Conservation (phyloP, 2,888 invertebrate genomes). For the Eristalis tenax region DNA sequence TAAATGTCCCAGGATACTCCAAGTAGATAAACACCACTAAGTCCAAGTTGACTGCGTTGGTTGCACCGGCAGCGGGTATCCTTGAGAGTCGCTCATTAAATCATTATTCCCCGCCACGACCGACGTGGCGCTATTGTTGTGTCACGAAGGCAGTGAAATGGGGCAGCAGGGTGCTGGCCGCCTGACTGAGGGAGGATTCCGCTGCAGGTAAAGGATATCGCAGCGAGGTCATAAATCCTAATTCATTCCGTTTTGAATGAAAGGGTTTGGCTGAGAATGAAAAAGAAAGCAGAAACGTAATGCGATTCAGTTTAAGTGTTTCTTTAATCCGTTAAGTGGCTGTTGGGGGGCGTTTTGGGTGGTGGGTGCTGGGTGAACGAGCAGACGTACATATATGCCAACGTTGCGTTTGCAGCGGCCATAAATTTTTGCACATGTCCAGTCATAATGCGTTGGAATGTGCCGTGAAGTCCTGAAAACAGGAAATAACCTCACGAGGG, state of each 20-base stretch:
- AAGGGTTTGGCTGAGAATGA: slow-evolving; percentile 56
- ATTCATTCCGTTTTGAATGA: slow-evolving; percentile 62
- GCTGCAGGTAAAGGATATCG: slow-evolving; percentile 45
- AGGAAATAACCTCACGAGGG: slow-evolving; percentile 65
- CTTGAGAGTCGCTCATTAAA: slow-evolving; percentile 54
- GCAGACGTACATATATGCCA: slow-evolving; percentile 19
- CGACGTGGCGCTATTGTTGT: slow-evolving; percentile 27
- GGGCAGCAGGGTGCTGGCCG: background rate
- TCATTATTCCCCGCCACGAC: slow-evolving; percentile 52
- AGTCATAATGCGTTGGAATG: slow-evolving; percentile 56
- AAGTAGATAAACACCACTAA: slow-evolving; percentile 41
- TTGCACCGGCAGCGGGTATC: slow-evolving; percentile 1
- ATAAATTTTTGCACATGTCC: slow-evolving; percentile 68
- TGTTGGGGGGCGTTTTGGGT: background rate
- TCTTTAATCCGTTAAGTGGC: slow-evolving; percentile 71
- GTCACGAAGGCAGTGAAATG: background rate
- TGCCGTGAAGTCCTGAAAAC: slow-evolving; percentile 10
- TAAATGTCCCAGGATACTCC: slow-evolving; percentile 31
- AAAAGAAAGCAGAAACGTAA: slow-evolving; percentile 34
- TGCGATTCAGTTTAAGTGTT: slow-evolving; percentile 67
- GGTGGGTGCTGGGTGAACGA: background rate
- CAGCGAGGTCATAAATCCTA: slow-evolving; percentile 61
- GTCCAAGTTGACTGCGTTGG: background rate
- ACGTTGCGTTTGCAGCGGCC: slow-evolving; percentile 67
- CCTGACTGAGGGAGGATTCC: slow-evolving; percentile 1